Percentiles rank a stretch among this genome's conserved stretches.
These are phyloP conservation scores for Lates calcarifer DNA, from an alignment of 2,113 vertebrate genomes.

Conservation along the genomic window DNA sequence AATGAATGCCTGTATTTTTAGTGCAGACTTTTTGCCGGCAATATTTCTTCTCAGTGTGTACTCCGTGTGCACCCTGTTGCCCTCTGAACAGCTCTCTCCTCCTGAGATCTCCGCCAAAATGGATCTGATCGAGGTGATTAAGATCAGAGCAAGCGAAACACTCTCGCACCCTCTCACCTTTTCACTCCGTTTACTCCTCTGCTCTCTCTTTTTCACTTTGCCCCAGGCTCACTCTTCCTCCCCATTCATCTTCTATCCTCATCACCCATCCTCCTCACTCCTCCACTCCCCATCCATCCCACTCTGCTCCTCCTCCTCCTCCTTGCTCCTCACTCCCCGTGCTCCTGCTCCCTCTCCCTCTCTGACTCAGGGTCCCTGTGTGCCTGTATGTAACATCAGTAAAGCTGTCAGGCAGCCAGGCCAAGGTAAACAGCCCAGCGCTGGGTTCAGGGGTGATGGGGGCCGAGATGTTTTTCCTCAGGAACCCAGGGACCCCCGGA, in stretches of 20 bases:
- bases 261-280: constrained; percentile 45
- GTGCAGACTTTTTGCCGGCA: constrained; percentile 56
- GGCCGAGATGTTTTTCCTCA: constrained; percentile 95
- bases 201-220: constrained; percentile 48
- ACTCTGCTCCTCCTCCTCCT: constrained; percentile 56
- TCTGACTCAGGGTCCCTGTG: constrained; percentile 86
- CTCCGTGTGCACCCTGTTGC: constrained; percentile 70
- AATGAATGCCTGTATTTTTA: constrained; percentile 78
- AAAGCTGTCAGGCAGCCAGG: constrained; percentile 97
- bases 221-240: constrained; percentile 45
- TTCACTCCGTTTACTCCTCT: constrained; percentile 30
- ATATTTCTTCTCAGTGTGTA: constrained; percentile 73
- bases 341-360: constrained; percentile 66
- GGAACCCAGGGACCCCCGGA: constrained; percentile 92
- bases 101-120: constrained; percentile 71
- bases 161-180: constrained; percentile 62
- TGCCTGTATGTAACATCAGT: constrained; percentile 99
- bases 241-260: constrained; percentile 32
- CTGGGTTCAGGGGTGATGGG: constrained; percentile 97
- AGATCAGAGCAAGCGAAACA: constrained; percentile 76
- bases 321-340: constrained; percentile 51
- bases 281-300: constrained; percentile 53
- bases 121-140: constrained; percentile 75
- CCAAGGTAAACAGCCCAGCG: constrained; percentile 99
- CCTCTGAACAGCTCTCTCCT: constrained; percentile 66